Base-by-base conservation (phyloP, 2,113 vertebrate species). In the Aviceda subcristata region DNA sequence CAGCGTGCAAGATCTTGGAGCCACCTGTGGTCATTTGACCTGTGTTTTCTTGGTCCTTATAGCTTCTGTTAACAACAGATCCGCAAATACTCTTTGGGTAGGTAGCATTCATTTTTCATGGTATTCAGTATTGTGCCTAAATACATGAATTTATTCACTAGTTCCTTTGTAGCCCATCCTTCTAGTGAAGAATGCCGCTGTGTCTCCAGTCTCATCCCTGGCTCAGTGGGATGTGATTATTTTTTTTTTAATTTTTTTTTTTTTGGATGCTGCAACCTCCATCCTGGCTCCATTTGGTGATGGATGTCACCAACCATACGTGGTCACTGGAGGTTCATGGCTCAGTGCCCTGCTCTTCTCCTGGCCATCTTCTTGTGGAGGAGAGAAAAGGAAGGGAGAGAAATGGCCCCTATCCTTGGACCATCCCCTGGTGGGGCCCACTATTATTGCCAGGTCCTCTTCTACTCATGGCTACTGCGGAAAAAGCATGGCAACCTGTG, bases 221-320 rank as follows among this genome's bases (percentile, higher is more conserved):
- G 41, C 46, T 67, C n/a, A 67, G 32, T 0, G 1, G 22, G 48
- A 34, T 45, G 12, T 62, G 8, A 19, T 34, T 56, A 11, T 39
- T 39, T 39, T 39, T 9, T 39, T 39, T 39, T 39, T 39, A 39
- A n/a, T n/a, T 39, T 39, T 39, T 39, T 39, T 39, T 39, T 51
- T 51, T 86, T 57, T n/a, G 12, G 50, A 80, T 39, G 46, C 46
- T 29, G 51, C 24, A 53, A 17, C 27, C 57, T 85, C 24, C 32
- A 5, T 71, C 27, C 24, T 0, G 1, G 12, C 62, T 57, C 67
- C 64, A 4, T 50, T 56, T 43, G 62, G 38, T 88, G 62, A 46
- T 0, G 0, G 32, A n/a, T 22, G 9, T 11, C 53, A 39, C 48
- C 62, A 90, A 38, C 21, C 5, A 2, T 8, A 67, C 0, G 0